A percentile compares a stretch with the other conserved stretches of the same genome.
phyloP scores from a whole-genome alignment of 2,113 vertebrate genomes.

The Rynchops niger region DNA sequence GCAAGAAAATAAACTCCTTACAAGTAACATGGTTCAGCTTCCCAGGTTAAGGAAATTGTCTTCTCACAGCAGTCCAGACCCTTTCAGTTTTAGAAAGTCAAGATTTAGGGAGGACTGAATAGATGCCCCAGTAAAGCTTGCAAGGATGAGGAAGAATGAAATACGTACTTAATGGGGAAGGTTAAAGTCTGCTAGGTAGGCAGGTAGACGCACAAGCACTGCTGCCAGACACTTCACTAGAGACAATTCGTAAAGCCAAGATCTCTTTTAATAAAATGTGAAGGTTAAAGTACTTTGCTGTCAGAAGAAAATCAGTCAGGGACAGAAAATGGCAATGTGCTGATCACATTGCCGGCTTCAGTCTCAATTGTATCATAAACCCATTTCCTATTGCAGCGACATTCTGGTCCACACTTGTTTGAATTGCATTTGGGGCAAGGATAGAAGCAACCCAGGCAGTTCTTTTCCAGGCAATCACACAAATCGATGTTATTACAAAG shows the following conservation, averaged over 20 bases:
- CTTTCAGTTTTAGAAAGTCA: neutral
- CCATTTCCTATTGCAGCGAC: conserved; percentile 78
- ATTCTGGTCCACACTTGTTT: conserved; percentile 75
- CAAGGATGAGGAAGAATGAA: neutral
- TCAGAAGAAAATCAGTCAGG: conserved; percentile 32
- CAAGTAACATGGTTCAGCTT: neutral
- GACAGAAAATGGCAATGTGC: conserved; percentile 54
- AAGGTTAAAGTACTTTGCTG: neutral
- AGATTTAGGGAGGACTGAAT: neutral
- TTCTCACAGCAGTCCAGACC: neutral
- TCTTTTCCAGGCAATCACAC: conserved; percentile 79
- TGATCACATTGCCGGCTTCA: conserved; percentile 68
- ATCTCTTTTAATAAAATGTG: neutral
- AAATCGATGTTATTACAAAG: conserved; percentile 69
- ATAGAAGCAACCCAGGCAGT: conserved; percentile 81
- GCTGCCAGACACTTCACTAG: neutral
- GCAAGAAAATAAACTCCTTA: neutral
- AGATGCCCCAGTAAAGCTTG: neutral
- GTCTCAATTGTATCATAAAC: conserved; percentile 71
- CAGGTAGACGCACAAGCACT: neutral
- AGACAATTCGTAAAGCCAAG: neutral
- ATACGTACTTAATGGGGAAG: neutral
- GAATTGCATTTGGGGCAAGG: conserved; percentile 79
- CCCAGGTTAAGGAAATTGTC: neutral
- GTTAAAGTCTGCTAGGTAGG: neutral